Conservation (phyloP, 2,113 vertebrate genomes). For the Lepisosteus oculatus region DNA sequence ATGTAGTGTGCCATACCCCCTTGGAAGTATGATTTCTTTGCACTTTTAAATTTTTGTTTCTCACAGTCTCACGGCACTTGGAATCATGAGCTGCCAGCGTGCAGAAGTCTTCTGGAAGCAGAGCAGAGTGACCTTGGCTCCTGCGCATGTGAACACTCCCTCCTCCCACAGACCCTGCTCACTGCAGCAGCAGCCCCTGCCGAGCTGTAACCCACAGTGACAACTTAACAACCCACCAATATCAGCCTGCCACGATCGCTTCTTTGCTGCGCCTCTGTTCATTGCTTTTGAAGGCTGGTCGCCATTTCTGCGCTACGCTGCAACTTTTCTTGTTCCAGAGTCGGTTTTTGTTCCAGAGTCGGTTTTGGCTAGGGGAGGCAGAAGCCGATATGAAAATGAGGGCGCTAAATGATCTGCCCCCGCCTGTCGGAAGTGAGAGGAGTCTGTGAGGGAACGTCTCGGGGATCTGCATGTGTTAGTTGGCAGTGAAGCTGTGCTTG, state of each 20-base stretch:
- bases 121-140: constrained; percentile 2
- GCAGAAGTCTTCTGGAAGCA: neutral
- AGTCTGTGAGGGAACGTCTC: too few relatives aligned
- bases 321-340: neutral
- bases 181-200: neutral
- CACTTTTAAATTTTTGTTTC: too few relatives aligned
- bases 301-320: neutral
- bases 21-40: too few relatives aligned
- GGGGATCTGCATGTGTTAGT: too few relatives aligned
- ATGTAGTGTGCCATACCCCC: too few relatives aligned
- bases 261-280: neutral
- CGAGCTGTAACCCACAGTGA: neutral
- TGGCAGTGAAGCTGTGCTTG: too few relatives aligned
- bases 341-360: neutral
- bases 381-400: constrained; percentile 6
- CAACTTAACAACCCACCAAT: constrained; percentile 4
- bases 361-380: neutral
- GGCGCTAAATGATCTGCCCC: neutral
- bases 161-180: neutral
- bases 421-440: neutral
- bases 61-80: too few relatives aligned
- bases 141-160: neutral
- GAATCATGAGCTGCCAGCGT: too few relatives aligned
- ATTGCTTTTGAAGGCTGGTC: too few relatives aligned
- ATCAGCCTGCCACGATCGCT: constrained; percentile 8